Conservation (phyloP, 2,113 vertebrate species). For the Rhinopomastus cyanomelas region DNA sequence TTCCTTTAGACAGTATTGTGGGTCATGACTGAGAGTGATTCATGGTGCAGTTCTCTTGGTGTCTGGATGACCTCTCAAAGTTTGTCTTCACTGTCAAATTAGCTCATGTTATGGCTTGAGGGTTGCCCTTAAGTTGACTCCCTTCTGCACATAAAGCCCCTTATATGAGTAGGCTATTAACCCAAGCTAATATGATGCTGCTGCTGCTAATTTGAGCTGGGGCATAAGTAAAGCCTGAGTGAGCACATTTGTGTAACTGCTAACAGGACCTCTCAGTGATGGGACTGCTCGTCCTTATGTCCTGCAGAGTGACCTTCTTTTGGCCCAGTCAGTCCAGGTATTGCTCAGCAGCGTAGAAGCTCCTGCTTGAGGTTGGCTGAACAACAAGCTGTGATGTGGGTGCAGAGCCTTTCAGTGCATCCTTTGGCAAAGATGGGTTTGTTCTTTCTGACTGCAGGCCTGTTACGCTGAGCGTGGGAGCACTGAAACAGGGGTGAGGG, state of each 20-base stretch:
- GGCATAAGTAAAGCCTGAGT: constrained; percentile 7
- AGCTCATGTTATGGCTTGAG: constrained; percentile 43
- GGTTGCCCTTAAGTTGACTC: constrained; percentile 62
- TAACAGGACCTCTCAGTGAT: neutral
- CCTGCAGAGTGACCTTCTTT: neutral
- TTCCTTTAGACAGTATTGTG: constrained; percentile 20
- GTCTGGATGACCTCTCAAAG: constrained; percentile 59
- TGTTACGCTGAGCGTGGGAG: neutral
- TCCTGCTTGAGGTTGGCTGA: neutral
- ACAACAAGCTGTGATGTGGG: rapidly evolving
- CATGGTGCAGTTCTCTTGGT: constrained; percentile 30
- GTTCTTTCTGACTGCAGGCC: neutral
- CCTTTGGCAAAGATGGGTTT: neutral
- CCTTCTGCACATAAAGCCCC: constrained; percentile 50
- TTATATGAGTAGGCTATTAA: constrained; percentile 44
- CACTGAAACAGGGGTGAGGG: neutral
- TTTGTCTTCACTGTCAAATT: constrained; percentile 66
- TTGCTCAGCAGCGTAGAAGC: neutral
- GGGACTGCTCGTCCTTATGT: neutral
- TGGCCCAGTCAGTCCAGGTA: neutral
- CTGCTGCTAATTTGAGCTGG: constrained; percentile 14
- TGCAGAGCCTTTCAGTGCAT: neutral
- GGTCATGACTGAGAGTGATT: constrained; percentile 44
- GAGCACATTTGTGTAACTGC: neutral
- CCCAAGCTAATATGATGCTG: constrained; percentile 1